Evolutionary conservation across 2,888 invertebrate species (phyloP), one percentile per base, ranked within the genome.

Genomic region (Macaria liturata): DNA sequence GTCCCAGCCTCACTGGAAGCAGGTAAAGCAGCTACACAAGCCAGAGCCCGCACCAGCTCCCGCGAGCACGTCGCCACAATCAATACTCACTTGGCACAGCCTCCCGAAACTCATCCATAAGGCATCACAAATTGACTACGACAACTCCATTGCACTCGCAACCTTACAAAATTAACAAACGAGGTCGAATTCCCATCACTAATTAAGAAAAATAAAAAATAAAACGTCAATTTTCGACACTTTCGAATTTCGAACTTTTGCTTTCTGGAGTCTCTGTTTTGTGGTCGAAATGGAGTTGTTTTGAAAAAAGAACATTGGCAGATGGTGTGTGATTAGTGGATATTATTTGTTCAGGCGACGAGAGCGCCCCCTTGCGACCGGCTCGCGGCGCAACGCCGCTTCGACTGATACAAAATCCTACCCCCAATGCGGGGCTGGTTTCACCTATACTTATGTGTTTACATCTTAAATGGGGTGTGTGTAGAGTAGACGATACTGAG

Each of bases 401-500:
- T 67, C 75, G 77, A 90, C 90, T 90, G 85, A 68, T 66, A 70
- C 62, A 65, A 42, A 70, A 69, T 59, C 71, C 71, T 68, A 78
- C 80, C 81, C 75, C 74, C 68, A 59, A 65, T 67, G 70, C 70
- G 74, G 69, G 72, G 74, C 68, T 70, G 71, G 71, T 73, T 45
- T 9, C 73, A 71, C 70, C 76, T 88, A 88, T 89, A 89, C 85
- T 84, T 89, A 80, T 86, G 76, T 87, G 88, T 90, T 88, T 89
- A 88, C 89, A 86, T 88, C 89, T 88, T 86, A 85, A 88, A 88
- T 86, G 84, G 87, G 84, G 86, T 85, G 80, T 68, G 76, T 71
- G 73, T 69, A 88, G 89, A 80, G 80, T 80, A 79, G 61, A 40
- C 3, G 9, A 52, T 6, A 31, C 44, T 65, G 65, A 67, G 66